Evolutionary conservation across 2,113 vertebrate species (phyloP).

Genomic region (Balaeniceps rex): DNA sequence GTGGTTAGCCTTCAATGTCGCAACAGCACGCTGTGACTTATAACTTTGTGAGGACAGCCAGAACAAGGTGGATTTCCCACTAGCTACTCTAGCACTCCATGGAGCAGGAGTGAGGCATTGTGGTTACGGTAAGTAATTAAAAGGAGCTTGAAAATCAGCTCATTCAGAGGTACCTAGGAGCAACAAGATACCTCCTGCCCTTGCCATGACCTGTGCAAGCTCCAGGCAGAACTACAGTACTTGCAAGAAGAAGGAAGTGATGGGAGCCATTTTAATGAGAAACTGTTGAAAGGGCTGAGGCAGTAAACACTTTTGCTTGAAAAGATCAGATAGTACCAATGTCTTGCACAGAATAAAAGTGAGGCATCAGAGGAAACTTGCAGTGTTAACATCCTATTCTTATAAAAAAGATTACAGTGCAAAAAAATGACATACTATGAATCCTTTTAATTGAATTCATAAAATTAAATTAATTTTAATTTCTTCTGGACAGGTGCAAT

Average conservation of each 20-base stretch:
- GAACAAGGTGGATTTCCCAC: not conserved
- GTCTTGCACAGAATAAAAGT: not conserved
- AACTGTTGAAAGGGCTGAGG: not conserved
- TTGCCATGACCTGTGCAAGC: not conserved
- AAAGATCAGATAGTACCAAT: not conserved
- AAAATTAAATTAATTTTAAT: not conserved
- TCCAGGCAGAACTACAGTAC: not conserved
- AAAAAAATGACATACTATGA: not conserved
- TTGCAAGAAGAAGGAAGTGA: not conserved
- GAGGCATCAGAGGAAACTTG: not conserved
- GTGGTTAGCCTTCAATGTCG: not conserved
- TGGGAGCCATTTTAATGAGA: slow-evolving; percentile 1
- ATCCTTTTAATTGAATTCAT: not conserved
- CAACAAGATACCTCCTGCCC: not conserved
- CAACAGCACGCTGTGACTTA: not conserved
- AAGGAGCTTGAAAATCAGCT: not conserved
- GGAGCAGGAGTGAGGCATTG: not conserved
- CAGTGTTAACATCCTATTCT: not conserved
- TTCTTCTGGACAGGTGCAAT: not conserved
- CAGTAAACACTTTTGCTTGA: not conserved
- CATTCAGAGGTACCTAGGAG: not conserved
- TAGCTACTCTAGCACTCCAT: not conserved
- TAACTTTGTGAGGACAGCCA: not conserved
- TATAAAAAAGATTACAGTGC: not conserved
- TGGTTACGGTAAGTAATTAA: not conserved